Base-by-base conservation (phyloP, 2,888 invertebrate species). In the Hirtodrosophila alboralis region DNA sequence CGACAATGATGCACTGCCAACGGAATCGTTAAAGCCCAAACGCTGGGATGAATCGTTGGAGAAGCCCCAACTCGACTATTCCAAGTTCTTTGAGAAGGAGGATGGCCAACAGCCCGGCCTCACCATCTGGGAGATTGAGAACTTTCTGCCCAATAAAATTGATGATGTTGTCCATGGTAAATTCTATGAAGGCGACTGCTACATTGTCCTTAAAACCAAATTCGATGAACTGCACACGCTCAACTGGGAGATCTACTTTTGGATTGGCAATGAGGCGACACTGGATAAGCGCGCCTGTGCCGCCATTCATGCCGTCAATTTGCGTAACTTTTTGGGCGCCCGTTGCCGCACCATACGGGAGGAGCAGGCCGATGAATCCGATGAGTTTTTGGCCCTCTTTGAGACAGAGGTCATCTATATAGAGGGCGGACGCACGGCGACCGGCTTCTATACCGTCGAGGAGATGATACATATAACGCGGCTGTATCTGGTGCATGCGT, bases 111-210 rank as follows among this genome's bases (percentile, higher is more conserved):
- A 95, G 48, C 95, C 97, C 0, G 98, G 98, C 1, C 87, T 99
- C 26, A 95, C 96, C 18, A 95, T 98, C 61, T 99, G 99, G 99
- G 99, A 99, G 92, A 99, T 99, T 64, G 99, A 99, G 91, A 99
- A 99, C 91, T 99, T 99, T 90, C 92, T 99, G 68, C 99, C 99
- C 0, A 98, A 98, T 88, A 95, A 95, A 84, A 95, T 99, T 34
- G 96, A 96, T 48, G 96, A 97, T 93, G 97, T 95, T 4, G 95
- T 97, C 0, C 96, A 98, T 89, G 99, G 99, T 2, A 98, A 98
- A 91, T 99, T 99, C 91, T 99, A 98, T 89, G 98, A 99, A 91
- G 99, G 97, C 4, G 99, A 99, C 90, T 99, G 99, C 90, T 99
- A 99, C 90, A 98, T 99, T 78, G 93, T 99, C 37, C 91, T 99